A percentile compares a stretch with the other conserved stretches of the same genome.
Conservation (phyloP, 2,113 vertebrate genomes). For the Panthera leo region DNA sequence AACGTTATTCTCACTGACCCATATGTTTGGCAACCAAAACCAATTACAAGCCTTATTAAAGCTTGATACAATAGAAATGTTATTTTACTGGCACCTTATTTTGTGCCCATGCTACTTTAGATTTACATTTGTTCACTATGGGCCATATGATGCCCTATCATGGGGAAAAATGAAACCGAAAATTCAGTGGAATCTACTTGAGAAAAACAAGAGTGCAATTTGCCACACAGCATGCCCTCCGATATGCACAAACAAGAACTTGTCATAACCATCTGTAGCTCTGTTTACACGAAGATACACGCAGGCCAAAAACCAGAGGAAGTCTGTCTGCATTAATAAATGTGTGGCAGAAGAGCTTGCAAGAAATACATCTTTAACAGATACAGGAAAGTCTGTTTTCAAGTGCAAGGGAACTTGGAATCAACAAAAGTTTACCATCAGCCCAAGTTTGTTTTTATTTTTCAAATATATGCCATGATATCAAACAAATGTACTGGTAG, state of each 20-base stretch:
- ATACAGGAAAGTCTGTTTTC: slow-evolving; percentile 16
- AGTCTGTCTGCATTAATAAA: slow-evolving; percentile 66
- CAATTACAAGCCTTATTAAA: slow-evolving; percentile 76
- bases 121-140: slow-evolving; percentile 57
- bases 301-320: slow-evolving; percentile 54
- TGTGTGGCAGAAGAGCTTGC: slow-evolving; percentile 9
- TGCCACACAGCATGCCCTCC: slow-evolving; percentile 70
- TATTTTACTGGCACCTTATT: slow-evolving; percentile 58
- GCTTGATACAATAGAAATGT: slow-evolving; percentile 46
- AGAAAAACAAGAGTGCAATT: slow-evolving; percentile 66
- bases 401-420: not conserved
- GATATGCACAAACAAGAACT: slow-evolving; percentile 69
- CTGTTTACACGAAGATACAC: slow-evolving; percentile 58
- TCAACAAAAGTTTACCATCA: not conserved
- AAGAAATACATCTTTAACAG: slow-evolving; percentile 47
- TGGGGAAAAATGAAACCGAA: slow-evolving; percentile 50
- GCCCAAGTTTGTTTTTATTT: not conserved
- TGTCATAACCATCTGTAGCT: slow-evolving; percentile 76
- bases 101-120: slow-evolving; percentile 53
- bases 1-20: slow-evolving; percentile 54
- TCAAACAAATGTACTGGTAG: not conserved
- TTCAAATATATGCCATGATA: not conserved
- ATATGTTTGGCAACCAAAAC: slow-evolving; percentile 70
- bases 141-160: slow-evolving; percentile 44
- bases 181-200: slow-evolving; percentile 46